phyloP scores from a whole-genome alignment of 2,113 vertebrate species.

The Helogale parvula region DNA sequence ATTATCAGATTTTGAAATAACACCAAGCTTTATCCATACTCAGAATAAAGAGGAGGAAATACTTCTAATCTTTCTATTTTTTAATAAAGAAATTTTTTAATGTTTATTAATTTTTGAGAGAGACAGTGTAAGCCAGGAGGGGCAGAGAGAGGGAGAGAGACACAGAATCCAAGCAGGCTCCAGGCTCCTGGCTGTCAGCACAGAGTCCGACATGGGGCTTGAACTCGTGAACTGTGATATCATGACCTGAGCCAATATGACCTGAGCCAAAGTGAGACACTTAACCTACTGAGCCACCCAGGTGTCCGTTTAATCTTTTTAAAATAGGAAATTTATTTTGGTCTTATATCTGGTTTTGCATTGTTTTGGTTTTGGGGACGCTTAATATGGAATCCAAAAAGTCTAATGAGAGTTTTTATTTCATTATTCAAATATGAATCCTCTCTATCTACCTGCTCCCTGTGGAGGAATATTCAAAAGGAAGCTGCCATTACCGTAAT shows the following conservation, averaged over 20 bases:
- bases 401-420: neutral
- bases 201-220: too few species aligned
- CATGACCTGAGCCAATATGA: too few species aligned
- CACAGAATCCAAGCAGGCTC: too few species aligned
- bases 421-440: neutral
- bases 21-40: neutral
- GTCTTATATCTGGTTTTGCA: neutral
- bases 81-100: too few species aligned
- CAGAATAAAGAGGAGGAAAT: neutral
- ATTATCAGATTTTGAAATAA: neutral
- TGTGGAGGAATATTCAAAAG: neutral
- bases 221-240: too few species aligned
- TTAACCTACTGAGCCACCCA: too few species aligned
- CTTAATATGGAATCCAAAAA: neutral
- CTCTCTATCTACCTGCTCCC: neutral
- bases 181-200: too few species aligned
- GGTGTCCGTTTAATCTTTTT: neutral
- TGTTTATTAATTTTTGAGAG: too few species aligned
- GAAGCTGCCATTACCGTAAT: neutral
- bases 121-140: too few species aligned
- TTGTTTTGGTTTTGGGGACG: neutral
- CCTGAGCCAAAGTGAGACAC: too few species aligned
- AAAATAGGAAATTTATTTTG: neutral
- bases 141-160: too few species aligned
- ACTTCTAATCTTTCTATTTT: neutral